phyloP scores from a whole-genome alignment of 1,140 invertebrate species.

The Apis laboriosa region DNA sequence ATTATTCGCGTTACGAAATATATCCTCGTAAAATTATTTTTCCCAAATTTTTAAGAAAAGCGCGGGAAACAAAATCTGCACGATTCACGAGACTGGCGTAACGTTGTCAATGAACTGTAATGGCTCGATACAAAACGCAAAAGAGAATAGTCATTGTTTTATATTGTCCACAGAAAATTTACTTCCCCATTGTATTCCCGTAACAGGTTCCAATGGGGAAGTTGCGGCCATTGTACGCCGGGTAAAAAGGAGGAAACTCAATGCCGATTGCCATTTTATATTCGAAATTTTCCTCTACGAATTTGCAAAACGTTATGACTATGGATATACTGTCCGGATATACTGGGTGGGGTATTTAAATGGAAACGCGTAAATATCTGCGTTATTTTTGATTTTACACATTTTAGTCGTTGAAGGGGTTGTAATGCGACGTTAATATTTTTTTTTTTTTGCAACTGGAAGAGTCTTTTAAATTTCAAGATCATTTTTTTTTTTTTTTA shows the following conservation, averaged over 20 bases:
- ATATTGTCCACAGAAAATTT: slow-evolving; percentile 45
- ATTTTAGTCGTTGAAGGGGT: too few species aligned
- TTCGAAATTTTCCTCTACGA: neutral
- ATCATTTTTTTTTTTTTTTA: too few species aligned
- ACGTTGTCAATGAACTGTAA: slow-evolving; percentile 15
- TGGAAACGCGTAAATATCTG: too few species aligned
- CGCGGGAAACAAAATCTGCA: neutral
- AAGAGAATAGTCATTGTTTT: slow-evolving; percentile 57
- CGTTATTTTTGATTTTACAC: too few species aligned
- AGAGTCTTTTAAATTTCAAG: too few species aligned
- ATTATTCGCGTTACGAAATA: too few species aligned
- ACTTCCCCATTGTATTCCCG: slow-evolving; percentile 37
- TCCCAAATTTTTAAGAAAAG: neutral
- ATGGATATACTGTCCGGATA: too few species aligned
- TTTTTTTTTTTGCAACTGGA: too few species aligned
- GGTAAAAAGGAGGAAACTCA: neutral
- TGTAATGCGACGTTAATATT: too few species aligned
- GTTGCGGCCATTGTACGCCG: slow-evolving; percentile 6
- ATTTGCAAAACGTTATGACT: neutral
- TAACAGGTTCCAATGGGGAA: slow-evolving; percentile 1
- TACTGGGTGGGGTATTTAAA: too few species aligned
- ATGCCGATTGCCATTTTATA: neutral
- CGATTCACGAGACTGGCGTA: neutral
- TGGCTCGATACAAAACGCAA: neutral
- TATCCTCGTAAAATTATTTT: too few species aligned